A percentile compares a stretch with the other conserved stretches of the same genome.
phyloP scores from a whole-genome alignment of 2,113 vertebrate species.

The Megatriorchis doriae region DNA sequence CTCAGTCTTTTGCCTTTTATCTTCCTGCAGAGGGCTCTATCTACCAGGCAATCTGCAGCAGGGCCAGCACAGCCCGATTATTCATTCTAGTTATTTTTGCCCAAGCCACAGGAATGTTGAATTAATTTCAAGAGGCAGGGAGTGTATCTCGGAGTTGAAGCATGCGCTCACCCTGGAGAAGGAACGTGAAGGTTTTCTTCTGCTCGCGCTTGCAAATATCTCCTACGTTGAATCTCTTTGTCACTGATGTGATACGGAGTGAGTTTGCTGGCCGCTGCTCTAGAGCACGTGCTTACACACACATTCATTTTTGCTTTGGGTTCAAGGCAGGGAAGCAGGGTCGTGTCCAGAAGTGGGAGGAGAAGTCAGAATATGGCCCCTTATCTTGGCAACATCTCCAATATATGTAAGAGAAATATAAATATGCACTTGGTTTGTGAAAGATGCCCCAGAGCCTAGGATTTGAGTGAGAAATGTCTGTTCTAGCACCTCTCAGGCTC shows the following conservation, averaged over 20 bases:
- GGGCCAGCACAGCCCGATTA: background rate
- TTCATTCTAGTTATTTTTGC: background rate
- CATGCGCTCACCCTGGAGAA: background rate
- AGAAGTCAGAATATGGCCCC: background rate
- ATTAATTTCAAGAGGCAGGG: constrained; percentile 59
- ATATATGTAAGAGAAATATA: background rate
- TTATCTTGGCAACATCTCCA: background rate
- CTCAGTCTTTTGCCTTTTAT: background rate
- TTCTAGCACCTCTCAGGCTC: background rate
- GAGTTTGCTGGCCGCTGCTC: background rate
- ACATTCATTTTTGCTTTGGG: background rate
- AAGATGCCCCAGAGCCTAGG: background rate
- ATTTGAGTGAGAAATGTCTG: background rate
- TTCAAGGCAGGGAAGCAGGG: background rate
- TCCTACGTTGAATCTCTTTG: background rate
- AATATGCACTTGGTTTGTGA: background rate
- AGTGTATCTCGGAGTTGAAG: constrained; percentile 18
- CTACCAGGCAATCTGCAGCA: constrained; percentile 30
- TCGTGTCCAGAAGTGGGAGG: background rate
- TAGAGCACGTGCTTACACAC: background rate
- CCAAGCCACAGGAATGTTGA: constrained; percentile 45
- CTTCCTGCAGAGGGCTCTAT: constrained; percentile 64
- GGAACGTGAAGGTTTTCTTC: constrained; percentile 46
- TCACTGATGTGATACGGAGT: background rate
- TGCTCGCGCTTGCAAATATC: background rate